These are phyloP conservation scores for Ectropis crepuscularia DNA, from an alignment of 2,888 invertebrate species.

Conservation along the genomic window DNA sequence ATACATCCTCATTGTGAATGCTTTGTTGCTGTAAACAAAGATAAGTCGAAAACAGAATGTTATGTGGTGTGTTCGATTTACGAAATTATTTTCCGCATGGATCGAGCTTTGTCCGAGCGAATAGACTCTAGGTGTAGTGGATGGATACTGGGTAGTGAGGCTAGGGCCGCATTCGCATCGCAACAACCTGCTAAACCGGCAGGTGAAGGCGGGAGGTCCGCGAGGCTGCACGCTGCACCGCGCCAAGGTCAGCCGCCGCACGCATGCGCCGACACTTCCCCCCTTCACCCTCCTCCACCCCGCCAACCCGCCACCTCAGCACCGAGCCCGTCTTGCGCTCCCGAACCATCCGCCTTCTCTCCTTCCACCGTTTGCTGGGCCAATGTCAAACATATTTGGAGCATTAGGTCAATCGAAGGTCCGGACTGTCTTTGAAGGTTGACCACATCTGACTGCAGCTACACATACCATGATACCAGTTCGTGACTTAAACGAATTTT, in stretches of 20 bases:
- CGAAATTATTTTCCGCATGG: too few species aligned
- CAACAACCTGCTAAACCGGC: conserved; percentile 80
- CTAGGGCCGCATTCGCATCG: conserved; percentile 58
- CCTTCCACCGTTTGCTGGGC: conserved; percentile 42
- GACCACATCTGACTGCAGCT: conserved; percentile 21
- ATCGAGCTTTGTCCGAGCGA: conserved; percentile 53
- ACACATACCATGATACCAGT: not conserved
- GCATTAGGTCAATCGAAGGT: conserved; percentile 41
- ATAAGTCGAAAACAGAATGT: too few species aligned
- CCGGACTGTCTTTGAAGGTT: conserved; percentile 19
- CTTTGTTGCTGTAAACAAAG: too few species aligned
- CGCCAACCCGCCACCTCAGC: conserved; percentile 42
- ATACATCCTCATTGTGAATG: too few species aligned
- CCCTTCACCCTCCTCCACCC: conserved; percentile 32
- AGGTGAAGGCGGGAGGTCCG: conserved; percentile 65
- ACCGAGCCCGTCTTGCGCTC: conserved; percentile 54
- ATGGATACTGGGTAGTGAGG: conserved; percentile 52
- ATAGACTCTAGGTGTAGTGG: conserved; percentile 71
- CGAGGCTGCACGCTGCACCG: conserved; percentile 80
- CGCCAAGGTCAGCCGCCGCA: conserved; percentile 80
- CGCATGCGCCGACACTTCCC: conserved; percentile 73
- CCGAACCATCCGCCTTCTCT: conserved; percentile 61
- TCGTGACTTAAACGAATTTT: conserved; percentile 14
- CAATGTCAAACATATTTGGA: conserved; percentile 44
- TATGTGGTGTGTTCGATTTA: too few species aligned